phyloP scores from a whole-genome alignment of 2,113 vertebrate genomes.

The Zosterops hypoxanthus region DNA sequence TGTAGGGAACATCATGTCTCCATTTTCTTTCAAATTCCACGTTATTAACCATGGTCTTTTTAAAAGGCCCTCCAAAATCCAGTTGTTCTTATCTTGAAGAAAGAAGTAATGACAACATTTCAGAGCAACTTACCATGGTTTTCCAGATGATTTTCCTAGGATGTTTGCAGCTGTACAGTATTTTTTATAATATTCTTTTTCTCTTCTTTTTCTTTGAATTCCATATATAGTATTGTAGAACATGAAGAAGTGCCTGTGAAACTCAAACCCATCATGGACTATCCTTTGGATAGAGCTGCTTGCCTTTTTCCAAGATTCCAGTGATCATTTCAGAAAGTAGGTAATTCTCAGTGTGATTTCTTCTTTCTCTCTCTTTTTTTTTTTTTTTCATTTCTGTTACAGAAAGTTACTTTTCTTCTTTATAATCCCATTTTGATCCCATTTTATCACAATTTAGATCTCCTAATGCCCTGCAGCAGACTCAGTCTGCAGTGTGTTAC shows the following conservation, averaged over 20 bases:
- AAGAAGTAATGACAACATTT: not conserved
- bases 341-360: not conserved
- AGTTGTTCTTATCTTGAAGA: not conserved
- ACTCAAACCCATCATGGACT: not conserved
- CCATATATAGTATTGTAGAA: not conserved
- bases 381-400: not conserved
- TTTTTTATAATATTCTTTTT: not conserved
- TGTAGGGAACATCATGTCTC: accelerated
- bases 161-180: not conserved
- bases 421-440: not conserved
- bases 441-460: not conserved
- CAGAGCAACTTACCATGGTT: not conserved
- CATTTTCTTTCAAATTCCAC: not conserved
- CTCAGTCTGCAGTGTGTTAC: not conserved
- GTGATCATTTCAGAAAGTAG: not conserved
- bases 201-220: not conserved
- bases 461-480: not conserved
- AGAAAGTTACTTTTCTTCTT: not conserved
- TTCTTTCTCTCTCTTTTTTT: not conserved
- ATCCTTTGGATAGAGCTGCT: not conserved
- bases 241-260: not conserved
- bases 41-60: not conserved
- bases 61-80: not conserved
- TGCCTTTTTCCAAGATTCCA: not conserved
- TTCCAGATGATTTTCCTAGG: not conserved